Base-by-base conservation (phyloP, 2,113 vertebrate genomes). In the Coregonus clupeaformis region DNA sequence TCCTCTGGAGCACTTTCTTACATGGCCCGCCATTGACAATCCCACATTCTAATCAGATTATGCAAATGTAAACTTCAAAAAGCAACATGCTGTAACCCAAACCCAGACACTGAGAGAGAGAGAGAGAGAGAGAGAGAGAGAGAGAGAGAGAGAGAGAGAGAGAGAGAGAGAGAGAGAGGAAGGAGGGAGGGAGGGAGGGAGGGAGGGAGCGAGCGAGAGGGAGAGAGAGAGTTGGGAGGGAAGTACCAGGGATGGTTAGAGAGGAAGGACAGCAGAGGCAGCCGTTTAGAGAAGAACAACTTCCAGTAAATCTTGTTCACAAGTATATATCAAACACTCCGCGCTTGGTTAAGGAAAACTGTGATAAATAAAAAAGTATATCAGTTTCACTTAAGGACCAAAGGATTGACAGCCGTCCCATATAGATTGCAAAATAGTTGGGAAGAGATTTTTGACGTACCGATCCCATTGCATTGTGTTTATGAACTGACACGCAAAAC, bases 41-140 rank as follows among this genome's bases (percentile, higher is more conserved):
- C 92, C 91, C 88, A 90, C 87, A 91, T 91, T 88, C 90, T 96
- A 96, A 99, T 97, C 96, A 94, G 97, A 98, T 99, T 99, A 99
- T 96, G 96, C 93, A 96, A 97, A 99, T 99, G 92, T 94, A 90
- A 95, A 96, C 96, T 97, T 97, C 94, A 96, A 94, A 94, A 99
- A 94, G 95, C 96, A 94, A 93, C 89, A 92, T 80, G 89, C 93
- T 94, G 92, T 92, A 94, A 94, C 89, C 89, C 88, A 94, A 89
- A 90, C 88, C 83, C 85, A 57, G 55, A 64, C 29, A 20, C 45
- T 32, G 72, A 73, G 27, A 30, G 9, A 1, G 12, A 69, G 45
- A 12, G 57, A 4, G 52, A 2, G 30, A 32, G 16, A 11, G 45
- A 47, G 45, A 11, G 64, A 47, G 66, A 22, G 25, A 6, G 25